Conservation (phyloP, 1,140 invertebrate species). For the Drosophila burlai region DNA sequence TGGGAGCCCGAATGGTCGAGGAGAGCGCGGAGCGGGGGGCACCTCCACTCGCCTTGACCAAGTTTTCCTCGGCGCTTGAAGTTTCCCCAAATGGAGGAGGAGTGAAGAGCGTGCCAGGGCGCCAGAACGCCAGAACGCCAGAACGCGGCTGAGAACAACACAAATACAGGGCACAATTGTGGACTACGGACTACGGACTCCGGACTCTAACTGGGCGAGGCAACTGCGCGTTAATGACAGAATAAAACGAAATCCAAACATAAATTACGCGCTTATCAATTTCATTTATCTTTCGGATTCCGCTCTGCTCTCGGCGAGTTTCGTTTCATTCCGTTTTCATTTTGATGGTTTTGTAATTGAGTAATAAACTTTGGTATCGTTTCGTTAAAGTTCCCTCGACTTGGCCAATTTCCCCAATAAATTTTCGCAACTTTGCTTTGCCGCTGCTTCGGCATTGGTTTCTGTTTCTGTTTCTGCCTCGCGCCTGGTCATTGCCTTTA, state of each 20-base stretch:
- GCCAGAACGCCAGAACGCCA: conserved; percentile 1
- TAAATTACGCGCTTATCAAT: conserved; percentile 84
- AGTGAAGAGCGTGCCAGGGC: conserved; percentile 15
- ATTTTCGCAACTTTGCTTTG: conserved; percentile 60
- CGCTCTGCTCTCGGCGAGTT: conserved; percentile 45
- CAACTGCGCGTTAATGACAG: conserved; percentile 81
- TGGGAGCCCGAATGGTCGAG: neutral
- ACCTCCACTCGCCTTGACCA: conserved; percentile 47
- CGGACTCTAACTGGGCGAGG: conserved; percentile 37
- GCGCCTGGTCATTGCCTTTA: conserved; percentile 9
- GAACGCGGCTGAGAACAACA: conserved; percentile 29
- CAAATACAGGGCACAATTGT: conserved; percentile 28
- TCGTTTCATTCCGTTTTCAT: conserved; percentile 70
- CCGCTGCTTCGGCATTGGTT: conserved; percentile 6
- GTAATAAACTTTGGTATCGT: conserved; percentile 82
- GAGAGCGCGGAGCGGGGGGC: neutral
- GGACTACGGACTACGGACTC: neutral
- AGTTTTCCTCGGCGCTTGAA: conserved; percentile 16
- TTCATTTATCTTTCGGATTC: conserved; percentile 84
- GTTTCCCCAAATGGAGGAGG: conserved; percentile 30
- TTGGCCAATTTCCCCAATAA: conserved; percentile 66
- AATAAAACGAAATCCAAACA: conserved; percentile 85
- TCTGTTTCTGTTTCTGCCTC: neutral
- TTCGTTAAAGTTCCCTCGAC: conserved; percentile 55
- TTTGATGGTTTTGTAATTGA: conserved; percentile 85